Evolutionary conservation across 2,797 vertebrate genomes (phyloP), one percentile per base, ranked within the genome.

Genomic region (Tadarida brasiliensis): DNA sequence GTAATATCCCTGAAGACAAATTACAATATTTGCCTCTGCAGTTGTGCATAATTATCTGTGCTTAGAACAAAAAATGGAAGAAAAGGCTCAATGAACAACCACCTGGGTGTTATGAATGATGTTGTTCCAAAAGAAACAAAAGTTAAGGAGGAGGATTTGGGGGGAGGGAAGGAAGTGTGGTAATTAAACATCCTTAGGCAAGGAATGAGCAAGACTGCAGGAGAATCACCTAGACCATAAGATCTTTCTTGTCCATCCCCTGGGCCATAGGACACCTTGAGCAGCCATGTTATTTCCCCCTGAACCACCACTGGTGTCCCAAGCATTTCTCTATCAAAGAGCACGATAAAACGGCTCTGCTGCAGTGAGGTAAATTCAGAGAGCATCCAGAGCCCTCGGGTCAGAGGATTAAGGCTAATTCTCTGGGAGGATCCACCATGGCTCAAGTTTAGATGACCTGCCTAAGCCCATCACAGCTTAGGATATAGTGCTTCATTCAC

Each of bases 21-120:
- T 97, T 78, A 96, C 81, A 96, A 91, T 96, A 77, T 97, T 97
- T 96, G 96, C 94, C 92, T 78, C 96, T 2, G 0, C 65, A 28
- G 81, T 90, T 89, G 5, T 73, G 54, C 54, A 39, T 84, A 98
- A 97, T 97, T 96, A 94, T 94, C 95, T 96, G 39, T 88, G 54
- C 81, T 95, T 71, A 96, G 68, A 96, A 94, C 51, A 94, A 91
- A 96, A 94, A 96, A 76, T 83, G 77, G 84, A 70, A 86, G 90
- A 61, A 74, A 87, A 96, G 26, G 44, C 89, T 97, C 87, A 92
- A n/a, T 92, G 95, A 94, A 63, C 47, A 94, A 77, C 77, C 90
- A 92, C 61, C 84, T 93, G 81, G 61, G 59, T 35, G 20, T 7
- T 30, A 61, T 86, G 74, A 96, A 96, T 92, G 76, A 96, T 97